Percentiles rank a stretch among this genome's conserved stretches.
These are phyloP conservation scores for Pollicipes pollicipes DNA, from an alignment of 1,140 invertebrate genomes.

Conservation along the genomic window DNA sequence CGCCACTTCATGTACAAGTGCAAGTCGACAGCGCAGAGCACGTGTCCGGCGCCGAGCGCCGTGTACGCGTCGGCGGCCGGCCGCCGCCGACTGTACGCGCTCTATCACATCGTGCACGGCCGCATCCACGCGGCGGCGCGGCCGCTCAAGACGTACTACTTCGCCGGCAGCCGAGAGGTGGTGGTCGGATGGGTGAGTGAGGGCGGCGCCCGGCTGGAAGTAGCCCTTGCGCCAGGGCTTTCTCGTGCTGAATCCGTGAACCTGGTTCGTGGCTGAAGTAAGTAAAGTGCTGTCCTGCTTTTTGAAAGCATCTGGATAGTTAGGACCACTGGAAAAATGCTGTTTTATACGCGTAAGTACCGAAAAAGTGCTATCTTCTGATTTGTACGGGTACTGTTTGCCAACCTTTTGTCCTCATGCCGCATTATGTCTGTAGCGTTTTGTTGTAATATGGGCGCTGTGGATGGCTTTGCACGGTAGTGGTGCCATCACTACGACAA, in stretches of 20 bases:
- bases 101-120: constrained; percentile 57
- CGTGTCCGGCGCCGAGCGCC: constrained; percentile 52
- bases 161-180: constrained; percentile 62
- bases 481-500: too few relatives aligned
- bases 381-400: too few relatives aligned
- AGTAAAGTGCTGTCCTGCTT: too few relatives aligned
- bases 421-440: too few relatives aligned
- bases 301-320: too few relatives aligned
- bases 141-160: constrained; percentile 73
- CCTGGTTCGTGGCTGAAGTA: constrained; percentile 4
- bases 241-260: neutral
- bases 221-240: neutral
- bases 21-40: constrained; percentile 71
- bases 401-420: too few relatives aligned
- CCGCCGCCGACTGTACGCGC: constrained; percentile 38
- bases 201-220: too few relatives aligned
- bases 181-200: constrained; percentile 73
- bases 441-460: too few relatives aligned
- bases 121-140: constrained; percentile 56
- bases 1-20: constrained; percentile 90
- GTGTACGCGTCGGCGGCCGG: constrained; percentile 46
- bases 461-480: too few relatives aligned
- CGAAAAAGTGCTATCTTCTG: too few relatives aligned
- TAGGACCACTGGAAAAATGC: too few relatives aligned
- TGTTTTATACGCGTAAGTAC: too few relatives aligned